Conservation (phyloP, 1,140 invertebrate species). For the Prorops nasuta region DNA sequence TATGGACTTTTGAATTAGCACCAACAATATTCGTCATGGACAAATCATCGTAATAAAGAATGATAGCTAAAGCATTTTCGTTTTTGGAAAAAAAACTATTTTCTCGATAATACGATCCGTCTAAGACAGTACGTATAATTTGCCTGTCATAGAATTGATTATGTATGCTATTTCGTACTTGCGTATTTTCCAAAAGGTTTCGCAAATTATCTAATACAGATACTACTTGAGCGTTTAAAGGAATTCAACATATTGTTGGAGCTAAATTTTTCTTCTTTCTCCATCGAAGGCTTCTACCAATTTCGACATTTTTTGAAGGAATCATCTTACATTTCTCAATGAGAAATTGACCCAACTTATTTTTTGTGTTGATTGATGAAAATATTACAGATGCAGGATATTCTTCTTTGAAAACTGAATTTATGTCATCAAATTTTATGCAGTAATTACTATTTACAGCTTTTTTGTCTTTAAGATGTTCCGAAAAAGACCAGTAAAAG, state of each 20-base stretch:
- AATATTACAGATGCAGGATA: background rate
- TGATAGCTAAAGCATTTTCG: background rate
- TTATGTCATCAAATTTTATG: background rate
- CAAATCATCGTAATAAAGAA: background rate
- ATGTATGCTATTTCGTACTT: background rate
- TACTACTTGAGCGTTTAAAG: background rate
- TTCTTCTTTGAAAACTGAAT: background rate
- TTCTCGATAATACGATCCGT: background rate
- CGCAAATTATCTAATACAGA: background rate
- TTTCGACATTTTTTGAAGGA: background rate
- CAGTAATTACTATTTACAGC: background rate
- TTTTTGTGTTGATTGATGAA: background rate
- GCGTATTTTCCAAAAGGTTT: background rate
- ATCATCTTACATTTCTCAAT: background rate
- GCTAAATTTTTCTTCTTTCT: background rate
- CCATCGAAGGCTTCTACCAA: background rate
- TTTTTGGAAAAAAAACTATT: background rate
- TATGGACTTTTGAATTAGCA: constrained; percentile 9
- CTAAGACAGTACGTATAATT: background rate
- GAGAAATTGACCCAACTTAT: background rate
- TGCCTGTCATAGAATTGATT: background rate
- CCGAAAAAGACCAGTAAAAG: background rate
- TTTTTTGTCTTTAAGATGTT: background rate
- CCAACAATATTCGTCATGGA: constrained; percentile 13
- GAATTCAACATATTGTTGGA: background rate